phyloP scores from a whole-genome alignment of 1,140 invertebrate genomes.

The Pogonus chalceus region DNA sequence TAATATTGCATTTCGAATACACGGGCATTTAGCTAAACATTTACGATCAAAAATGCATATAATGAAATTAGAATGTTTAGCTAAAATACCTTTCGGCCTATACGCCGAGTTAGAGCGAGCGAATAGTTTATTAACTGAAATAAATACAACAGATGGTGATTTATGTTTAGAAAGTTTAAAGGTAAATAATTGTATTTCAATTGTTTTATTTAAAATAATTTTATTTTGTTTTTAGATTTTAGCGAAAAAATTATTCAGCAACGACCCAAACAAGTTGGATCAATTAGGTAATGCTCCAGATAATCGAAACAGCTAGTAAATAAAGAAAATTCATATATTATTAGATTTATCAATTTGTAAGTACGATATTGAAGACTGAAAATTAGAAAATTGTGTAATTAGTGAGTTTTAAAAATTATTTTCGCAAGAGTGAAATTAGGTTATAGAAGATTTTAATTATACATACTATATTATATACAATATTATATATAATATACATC shows the following conservation, averaged over 20 bases:
- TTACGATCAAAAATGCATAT: constrained; percentile 94
- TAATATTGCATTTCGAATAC: constrained; percentile 91
- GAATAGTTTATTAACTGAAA: constrained; percentile 82
- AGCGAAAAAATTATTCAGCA: constrained; percentile 72
- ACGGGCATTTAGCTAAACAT: constrained; percentile 93
- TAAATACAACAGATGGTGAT: constrained; percentile 88
- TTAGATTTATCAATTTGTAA: not conserved
- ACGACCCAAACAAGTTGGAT: constrained; percentile 63
- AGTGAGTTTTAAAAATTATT: not conserved
- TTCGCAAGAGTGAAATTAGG: not conserved
- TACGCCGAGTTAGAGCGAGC: constrained; percentile 89
- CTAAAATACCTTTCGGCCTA: constrained; percentile 89
- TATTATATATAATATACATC: too few relatives aligned
- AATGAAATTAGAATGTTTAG: constrained; percentile 85
- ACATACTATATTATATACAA: too few relatives aligned
- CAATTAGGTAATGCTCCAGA: constrained; percentile 42
- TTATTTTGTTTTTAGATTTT: constrained; percentile 51
- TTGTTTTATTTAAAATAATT: not conserved
- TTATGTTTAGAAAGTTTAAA: constrained; percentile 80
- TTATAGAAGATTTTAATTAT: too few relatives aligned
- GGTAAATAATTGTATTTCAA: constrained; percentile 35
- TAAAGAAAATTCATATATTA: not conserved
- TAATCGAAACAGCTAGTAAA: not conserved
- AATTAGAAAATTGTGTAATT: not conserved
- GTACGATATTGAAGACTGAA: not conserved